phyloP scores from a whole-genome alignment of 2,113 vertebrate genomes.

The Cynopterus brachyotis region DNA sequence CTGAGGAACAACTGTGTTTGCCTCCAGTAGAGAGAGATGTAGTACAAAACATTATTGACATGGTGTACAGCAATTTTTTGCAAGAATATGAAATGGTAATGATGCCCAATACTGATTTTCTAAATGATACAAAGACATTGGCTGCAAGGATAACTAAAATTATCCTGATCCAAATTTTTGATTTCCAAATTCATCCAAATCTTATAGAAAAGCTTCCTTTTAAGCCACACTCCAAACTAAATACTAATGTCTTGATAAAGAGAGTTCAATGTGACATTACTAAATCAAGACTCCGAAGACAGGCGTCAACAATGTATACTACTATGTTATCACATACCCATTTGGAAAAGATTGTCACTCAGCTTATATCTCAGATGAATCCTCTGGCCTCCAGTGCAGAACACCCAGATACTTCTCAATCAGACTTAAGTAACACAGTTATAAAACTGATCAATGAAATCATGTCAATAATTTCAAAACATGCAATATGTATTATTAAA shows the following conservation, averaged over 20 bases:
- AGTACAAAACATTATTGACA: slow-evolving; percentile 52
- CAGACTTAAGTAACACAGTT: slow-evolving; percentile 53
- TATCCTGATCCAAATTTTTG: slow-evolving; percentile 52
- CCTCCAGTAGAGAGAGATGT: slow-evolving; percentile 25
- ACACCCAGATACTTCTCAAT: not conserved
- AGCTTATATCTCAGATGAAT: slow-evolving; percentile 62
- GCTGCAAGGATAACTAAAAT: slow-evolving; percentile 55
- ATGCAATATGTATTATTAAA: slow-evolving; percentile 70
- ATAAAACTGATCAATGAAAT: slow-evolving; percentile 70
- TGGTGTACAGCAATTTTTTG: slow-evolving; percentile 47
- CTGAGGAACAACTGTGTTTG: slow-evolving; percentile 40
- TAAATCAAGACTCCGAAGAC: slow-evolving; percentile 57
- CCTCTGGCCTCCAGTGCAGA: not conserved
- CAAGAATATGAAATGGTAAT: slow-evolving; percentile 64
- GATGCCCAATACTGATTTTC: slow-evolving; percentile 42
- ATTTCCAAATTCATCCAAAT: slow-evolving; percentile 68
- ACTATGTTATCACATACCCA: slow-evolving; percentile 66
- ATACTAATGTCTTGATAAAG: slow-evolving; percentile 45
- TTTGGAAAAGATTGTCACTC: slow-evolving; percentile 71
- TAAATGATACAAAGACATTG: slow-evolving; percentile 54
- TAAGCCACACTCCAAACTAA: slow-evolving; percentile 54
- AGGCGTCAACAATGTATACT: slow-evolving; percentile 59
- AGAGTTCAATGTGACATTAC: slow-evolving; percentile 50
- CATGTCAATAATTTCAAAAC: slow-evolving; percentile 74
- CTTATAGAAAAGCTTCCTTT: slow-evolving; percentile 48